These are phyloP conservation scores for Choloepus hoffmanni DNA, from an alignment of 2,113 vertebrate genomes.

Conservation along the genomic window DNA sequence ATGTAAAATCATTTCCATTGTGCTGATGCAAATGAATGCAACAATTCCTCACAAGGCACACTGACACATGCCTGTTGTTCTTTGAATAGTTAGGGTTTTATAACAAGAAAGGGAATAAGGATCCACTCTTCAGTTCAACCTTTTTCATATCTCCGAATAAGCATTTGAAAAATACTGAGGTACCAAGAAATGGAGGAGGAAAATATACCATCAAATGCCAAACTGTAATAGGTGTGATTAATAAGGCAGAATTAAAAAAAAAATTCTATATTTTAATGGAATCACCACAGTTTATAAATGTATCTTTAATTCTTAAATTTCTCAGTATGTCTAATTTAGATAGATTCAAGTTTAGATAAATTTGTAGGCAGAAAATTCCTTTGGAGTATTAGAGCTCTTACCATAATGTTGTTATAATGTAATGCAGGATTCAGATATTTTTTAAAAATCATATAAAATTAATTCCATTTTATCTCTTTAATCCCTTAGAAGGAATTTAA, in stretches of 20 bases:
- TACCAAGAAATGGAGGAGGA: background rate
- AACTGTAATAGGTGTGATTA: background rate
- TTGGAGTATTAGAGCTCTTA: background rate
- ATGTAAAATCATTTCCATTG: background rate
- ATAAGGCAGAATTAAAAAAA: background rate
- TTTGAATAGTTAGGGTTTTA: background rate
- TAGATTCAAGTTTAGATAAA: background rate
- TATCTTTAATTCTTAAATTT: background rate
- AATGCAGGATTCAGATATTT: background rate
- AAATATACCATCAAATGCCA: background rate
- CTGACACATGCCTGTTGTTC: background rate
- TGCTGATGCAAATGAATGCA: background rate
- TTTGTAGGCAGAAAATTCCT: conserved; percentile 6
- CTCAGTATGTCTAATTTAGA: background rate
- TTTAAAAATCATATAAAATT: background rate
- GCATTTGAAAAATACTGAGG: background rate
- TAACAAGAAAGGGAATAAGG: background rate
- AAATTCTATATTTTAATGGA: background rate
- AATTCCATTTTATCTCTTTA: background rate
- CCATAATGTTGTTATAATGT: background rate
- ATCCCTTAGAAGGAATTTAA: background rate
- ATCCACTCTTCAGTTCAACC: background rate
- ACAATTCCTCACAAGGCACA: background rate
- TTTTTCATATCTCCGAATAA: background rate
- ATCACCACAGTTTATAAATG: background rate